Evolutionary conservation across 2,797 vertebrate genomes (phyloP), one percentile per base, ranked within the genome.

Genomic region (Melanotaenia maccullochi): DNA sequence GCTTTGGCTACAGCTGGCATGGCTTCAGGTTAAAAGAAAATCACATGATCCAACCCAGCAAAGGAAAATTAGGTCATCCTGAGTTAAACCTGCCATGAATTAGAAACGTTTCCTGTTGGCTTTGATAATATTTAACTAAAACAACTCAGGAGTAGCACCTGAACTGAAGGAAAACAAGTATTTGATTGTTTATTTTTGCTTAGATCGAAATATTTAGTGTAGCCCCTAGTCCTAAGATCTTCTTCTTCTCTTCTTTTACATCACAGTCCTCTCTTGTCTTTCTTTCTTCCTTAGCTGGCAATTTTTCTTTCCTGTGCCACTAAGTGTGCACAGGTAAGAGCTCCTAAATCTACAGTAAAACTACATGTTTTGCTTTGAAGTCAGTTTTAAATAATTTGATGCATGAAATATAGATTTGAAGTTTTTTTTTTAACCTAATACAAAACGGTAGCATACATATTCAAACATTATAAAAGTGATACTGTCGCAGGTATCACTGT

Each of bases 221-320:
- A 66, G 52, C 28, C 20, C n/a, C 60, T 36, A 30, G 24, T 68
- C 66, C 65, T 76, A n/a, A 25, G 51, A 71, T 71, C 62, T 65
- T 66, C 61, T 56, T 76, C 61, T 81, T 58, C 56, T 58, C 73
- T 73, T 74, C 60, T 3, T 38, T 71, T 56, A 65, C 84, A 44
- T 86, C 69, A 47, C 73, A 63, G 64, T 72, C 65, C 72, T 73
- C 75, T 73, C 60, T 69, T 60, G 67, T 58, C 59, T n/a, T 76
- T 62, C 67, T 61, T 75, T 69, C 69, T 62, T 71, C 58, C 74
- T 76, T 64, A 62, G 74, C 72, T 75, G 75, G 65, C 55, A 61
- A 36, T 65, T 68, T 85, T 79, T 78, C 78, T 76, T 65, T 42
- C 67, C 86, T 54, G 24, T 81, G 77, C 89, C 86, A 89, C 86